These are phyloP conservation scores for Phengaris arion DNA, from an alignment of 2,888 invertebrate species.

Conservation along the genomic window DNA sequence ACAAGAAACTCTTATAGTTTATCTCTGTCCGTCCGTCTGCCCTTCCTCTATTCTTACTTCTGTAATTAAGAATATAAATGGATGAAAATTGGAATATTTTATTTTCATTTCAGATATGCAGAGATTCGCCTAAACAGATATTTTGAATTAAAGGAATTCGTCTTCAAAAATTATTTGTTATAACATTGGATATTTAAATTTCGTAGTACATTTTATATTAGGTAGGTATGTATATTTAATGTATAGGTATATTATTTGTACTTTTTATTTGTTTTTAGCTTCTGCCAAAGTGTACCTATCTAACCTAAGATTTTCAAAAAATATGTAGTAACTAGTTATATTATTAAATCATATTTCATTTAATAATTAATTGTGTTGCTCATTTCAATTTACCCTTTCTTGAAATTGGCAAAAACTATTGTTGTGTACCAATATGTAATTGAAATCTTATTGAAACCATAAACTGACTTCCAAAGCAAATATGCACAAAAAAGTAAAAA, in stretches of 20 bases:
- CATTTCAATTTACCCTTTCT: background rate
- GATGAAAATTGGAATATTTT: constrained; percentile 6
- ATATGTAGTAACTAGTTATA: background rate
- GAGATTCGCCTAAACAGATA: constrained; percentile 86
- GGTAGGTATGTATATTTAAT: background rate
- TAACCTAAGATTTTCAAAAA: background rate
- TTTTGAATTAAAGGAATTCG: constrained; percentile 79
- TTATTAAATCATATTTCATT: constrained; percentile 5
- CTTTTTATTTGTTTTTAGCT: background rate
- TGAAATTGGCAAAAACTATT: background rate
- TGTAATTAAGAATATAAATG: too few species aligned
- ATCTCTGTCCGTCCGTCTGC: too few species aligned
- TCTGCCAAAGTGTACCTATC: constrained; percentile 3
- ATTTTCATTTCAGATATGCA: constrained; percentile 81
- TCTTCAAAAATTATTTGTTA: constrained; percentile 16
- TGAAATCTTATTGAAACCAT: background rate
- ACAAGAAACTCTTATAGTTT: too few species aligned
- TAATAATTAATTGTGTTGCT: background rate
- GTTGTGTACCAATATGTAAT: background rate
- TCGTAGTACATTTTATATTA: background rate
- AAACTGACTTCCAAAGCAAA: too few species aligned
- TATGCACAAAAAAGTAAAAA: too few species aligned
- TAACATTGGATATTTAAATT: constrained; percentile 22
- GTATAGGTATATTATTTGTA: constrained; percentile 15
- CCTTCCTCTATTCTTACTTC: too few species aligned